Percentiles rank a stretch among this genome's conserved stretches.
phyloP scores from a whole-genome alignment of 2,797 vertebrate species.

The Alca torda region DNA sequence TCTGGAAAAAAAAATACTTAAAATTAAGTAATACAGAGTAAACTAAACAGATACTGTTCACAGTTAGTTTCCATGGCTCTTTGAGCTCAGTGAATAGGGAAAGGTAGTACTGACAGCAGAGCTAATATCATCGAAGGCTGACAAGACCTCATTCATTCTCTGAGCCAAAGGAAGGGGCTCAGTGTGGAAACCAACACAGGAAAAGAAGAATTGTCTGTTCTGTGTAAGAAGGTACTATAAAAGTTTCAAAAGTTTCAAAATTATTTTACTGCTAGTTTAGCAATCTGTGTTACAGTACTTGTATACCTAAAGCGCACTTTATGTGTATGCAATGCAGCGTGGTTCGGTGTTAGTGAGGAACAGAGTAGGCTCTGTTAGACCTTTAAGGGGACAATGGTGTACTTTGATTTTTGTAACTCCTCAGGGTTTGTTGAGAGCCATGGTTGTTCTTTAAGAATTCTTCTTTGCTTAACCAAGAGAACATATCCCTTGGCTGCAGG shows the following conservation, averaged over 20 bases:
- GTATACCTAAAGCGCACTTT: background rate
- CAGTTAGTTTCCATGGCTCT: background rate
- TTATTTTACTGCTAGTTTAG: background rate
- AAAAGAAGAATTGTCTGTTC: background rate
- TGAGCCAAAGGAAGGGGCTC: background rate
- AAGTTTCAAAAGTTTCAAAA: background rate
- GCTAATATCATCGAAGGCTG: background rate
- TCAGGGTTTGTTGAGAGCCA: background rate
- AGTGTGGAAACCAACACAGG: background rate
- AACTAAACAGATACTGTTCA: background rate
- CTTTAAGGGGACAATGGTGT: background rate
- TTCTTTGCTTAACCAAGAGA: background rate
- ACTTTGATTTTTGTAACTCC: background rate
- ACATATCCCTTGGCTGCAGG: background rate
- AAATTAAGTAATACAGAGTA: background rate
- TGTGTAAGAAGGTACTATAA: background rate
- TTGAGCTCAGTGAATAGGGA: background rate
- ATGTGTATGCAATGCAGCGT: rapidly evolving
- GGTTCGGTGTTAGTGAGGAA: background rate
- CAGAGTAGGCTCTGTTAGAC: background rate
- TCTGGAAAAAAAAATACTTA: background rate
- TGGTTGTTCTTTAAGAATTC: background rate
- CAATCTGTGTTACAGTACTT: background rate
- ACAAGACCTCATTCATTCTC: background rate
- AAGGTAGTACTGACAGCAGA: background rate